Conservation (phyloP, 1,140 invertebrate genomes). For the Apis florea region DNA sequence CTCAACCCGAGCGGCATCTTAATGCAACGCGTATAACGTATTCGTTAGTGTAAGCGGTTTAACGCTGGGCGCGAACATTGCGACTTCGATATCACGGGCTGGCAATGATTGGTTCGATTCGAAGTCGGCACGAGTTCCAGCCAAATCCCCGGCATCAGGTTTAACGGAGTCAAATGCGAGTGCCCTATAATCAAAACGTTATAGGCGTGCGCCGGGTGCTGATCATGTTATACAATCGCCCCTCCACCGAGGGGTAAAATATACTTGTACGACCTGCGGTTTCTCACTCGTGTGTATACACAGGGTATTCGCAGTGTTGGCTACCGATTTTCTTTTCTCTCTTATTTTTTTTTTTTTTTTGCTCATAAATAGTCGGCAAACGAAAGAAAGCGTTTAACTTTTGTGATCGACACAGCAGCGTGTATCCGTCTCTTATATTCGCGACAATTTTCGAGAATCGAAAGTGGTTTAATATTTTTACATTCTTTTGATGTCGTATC, state of each 20-base stretch:
- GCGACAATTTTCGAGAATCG: no score
- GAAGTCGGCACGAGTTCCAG: constrained; percentile 51
- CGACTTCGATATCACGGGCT: constrained; percentile 48
- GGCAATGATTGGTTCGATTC: constrained; percentile 56
- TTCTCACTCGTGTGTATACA: constrained; percentile 7
- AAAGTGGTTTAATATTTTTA: no score
- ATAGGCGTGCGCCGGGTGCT: constrained; percentile 53
- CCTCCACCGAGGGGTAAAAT: constrained; percentile 31
- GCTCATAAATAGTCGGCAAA: no score
- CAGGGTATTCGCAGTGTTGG: neutral
- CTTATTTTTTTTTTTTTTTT: no score
- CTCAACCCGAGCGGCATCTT: constrained; percentile 36
- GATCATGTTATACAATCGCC: constrained; percentile 61
- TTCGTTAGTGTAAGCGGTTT: constrained; percentile 51
- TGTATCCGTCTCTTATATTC: no score
- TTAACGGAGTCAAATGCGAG: constrained; percentile 62
- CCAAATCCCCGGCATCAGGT: constrained; percentile 56
- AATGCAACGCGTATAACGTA: constrained; percentile 52
- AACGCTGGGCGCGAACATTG: constrained; percentile 20
- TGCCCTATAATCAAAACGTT: constrained; percentile 63
- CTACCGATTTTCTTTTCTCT: no score
- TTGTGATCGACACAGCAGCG: no score
- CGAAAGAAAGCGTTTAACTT: no score
- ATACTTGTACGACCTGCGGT: constrained; percentile 48
- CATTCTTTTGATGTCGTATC: no score